Evolutionary conservation across 1,140 invertebrate species (phyloP).

Genomic region (Drosophila arawakana): DNA sequence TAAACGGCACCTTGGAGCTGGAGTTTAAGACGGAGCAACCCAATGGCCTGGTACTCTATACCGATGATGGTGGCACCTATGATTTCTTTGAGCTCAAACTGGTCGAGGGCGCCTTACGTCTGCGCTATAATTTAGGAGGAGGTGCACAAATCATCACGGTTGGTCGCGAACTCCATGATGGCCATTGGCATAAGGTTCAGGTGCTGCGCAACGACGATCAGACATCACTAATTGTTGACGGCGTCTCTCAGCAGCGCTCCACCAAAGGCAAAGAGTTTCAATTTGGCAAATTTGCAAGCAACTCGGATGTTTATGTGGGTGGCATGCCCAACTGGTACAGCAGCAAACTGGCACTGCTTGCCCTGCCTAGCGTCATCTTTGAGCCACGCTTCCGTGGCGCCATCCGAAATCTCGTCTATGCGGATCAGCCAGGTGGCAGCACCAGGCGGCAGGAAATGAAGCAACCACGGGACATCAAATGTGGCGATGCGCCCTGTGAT

Average conservation of each 20-base stretch:
- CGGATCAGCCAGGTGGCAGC: conserved; percentile 89
- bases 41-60: conserved; percentile 95
- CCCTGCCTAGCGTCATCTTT: conserved; percentile 95
- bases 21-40: conserved; percentile 96
- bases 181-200: conserved; percentile 95
- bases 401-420: conserved; percentile 94
- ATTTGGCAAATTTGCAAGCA: conserved; percentile 92
- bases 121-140: conserved; percentile 94
- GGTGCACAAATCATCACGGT: conserved; percentile 95
- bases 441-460: conserved; percentile 91
- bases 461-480: conserved; percentile 89
- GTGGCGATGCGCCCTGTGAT: conserved; percentile 82
- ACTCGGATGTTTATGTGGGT: conserved; percentile 96
- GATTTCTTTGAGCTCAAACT: conserved; percentile 98
- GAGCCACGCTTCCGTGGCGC: conserved; percentile 94
- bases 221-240: conserved; percentile 93
- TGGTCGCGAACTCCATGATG: conserved; percentile 93
- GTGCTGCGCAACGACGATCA: conserved; percentile 90
- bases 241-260: conserved; percentile 89
- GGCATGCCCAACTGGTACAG: conserved; percentile 96
- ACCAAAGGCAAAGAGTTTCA: conserved; percentile 93
- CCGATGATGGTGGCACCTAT: conserved; percentile 96
- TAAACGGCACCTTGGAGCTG: conserved; percentile 94
- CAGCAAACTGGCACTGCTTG: conserved; percentile 92
- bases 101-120: conserved; percentile 93